These are phyloP conservation scores for Chrysolina oricalcia DNA, from an alignment of 2,888 invertebrate genomes.

Conservation along the genomic window DNA sequence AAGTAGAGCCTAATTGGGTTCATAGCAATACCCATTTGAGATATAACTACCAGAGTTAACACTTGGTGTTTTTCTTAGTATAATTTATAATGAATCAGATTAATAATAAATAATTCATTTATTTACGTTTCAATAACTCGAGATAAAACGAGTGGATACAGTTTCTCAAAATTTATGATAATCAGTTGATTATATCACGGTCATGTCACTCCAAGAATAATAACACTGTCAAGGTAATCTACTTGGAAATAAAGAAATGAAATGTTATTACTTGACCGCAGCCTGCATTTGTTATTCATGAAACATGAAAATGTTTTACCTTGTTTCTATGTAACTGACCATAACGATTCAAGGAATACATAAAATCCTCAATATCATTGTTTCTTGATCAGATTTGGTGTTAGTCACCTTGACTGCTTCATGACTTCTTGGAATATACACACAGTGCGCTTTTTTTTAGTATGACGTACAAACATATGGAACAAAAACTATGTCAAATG, in stretches of 20 bases:
- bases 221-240: constrained; percentile 34
- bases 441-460: no score
- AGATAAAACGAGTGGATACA: not conserved
- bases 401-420: not conserved
- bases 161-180: constrained; percentile 15
- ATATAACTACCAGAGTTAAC: no score
- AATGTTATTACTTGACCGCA: constrained; percentile 26
- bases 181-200: constrained; percentile 27
- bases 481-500: no score
- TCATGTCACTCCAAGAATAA: constrained; percentile 26
- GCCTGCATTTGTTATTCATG: not conserved
- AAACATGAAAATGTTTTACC: not conserved
- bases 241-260: constrained; percentile 13
- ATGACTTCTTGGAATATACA: not conserved
- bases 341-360: not conserved
- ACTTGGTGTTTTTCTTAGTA: not conserved
- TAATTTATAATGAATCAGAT: not conserved
- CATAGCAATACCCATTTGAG: no score
- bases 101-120: not conserved
- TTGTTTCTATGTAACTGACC: not conserved
- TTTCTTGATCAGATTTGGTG: not conserved
- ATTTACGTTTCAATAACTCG: not conserved
- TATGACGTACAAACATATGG: no score
- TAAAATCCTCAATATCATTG: not conserved
- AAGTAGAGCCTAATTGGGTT: no score